Conservation (phyloP, 1,140 invertebrate genomes). For the Camponotus pennsylvanicus region DNA sequence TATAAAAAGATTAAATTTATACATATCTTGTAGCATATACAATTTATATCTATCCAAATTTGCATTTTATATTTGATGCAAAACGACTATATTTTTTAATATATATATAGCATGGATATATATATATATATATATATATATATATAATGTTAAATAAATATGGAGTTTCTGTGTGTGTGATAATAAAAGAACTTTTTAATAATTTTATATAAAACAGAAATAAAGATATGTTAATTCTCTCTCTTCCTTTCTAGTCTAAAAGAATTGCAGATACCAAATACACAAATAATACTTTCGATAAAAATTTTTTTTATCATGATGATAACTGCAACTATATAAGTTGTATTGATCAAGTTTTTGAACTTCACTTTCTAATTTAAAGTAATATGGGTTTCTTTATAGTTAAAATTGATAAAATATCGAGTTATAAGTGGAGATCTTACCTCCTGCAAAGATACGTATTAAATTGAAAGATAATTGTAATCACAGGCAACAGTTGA, state of each 20-base stretch:
- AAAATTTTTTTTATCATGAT: background rate
- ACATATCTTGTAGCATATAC: background rate
- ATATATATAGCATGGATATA: too few relatives aligned
- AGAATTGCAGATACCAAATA: background rate
- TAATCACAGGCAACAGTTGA: background rate
- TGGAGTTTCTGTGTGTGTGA: too few relatives aligned
- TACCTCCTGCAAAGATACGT: background rate
- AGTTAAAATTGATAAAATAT: background rate
- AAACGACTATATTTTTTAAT: too few relatives aligned
- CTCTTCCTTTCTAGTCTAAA: too few relatives aligned
- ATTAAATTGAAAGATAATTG: conserved; percentile 2
- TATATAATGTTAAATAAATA: too few relatives aligned
- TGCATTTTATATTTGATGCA: too few relatives aligned
- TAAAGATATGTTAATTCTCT: too few relatives aligned
- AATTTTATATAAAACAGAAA: too few relatives aligned
- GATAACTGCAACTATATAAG: background rate
- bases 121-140: too few relatives aligned
- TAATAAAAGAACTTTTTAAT: too few relatives aligned
- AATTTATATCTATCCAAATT: background rate
- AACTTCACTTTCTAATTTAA: background rate
- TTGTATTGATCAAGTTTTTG: background rate
- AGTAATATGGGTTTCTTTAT: background rate
- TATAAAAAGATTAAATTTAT: background rate
- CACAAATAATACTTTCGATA: background rate
- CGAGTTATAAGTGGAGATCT: background rate